These are phyloP conservation scores for Lycodopsis pacificus DNA, from an alignment of 2,797 vertebrate species.

Conservation along the genomic window DNA sequence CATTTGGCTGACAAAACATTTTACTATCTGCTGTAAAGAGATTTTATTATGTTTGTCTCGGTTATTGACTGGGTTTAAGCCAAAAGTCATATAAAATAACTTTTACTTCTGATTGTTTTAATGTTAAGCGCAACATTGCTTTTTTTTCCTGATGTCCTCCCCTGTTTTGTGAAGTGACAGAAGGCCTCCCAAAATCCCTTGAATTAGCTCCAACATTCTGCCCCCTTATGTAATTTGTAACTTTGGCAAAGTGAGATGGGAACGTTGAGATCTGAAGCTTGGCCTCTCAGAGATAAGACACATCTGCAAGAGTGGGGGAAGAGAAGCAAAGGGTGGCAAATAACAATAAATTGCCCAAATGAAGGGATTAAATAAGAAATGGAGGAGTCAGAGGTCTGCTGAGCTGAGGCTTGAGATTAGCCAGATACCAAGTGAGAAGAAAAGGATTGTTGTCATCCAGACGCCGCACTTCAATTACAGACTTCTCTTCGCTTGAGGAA, in stretches of 20 bases:
- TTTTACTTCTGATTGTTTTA: slow-evolving; percentile 24
- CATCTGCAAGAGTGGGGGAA: slow-evolving; percentile 59
- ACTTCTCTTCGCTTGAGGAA: slow-evolving; percentile 46
- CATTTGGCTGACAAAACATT: slow-evolving; percentile 50
- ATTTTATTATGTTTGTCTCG: slow-evolving; percentile 34
- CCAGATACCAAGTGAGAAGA: slow-evolving; percentile 73
- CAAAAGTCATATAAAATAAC: slow-evolving; percentile 35
- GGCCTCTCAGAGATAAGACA: slow-evolving; percentile 68
- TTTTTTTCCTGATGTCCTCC: slow-evolving; percentile 2
- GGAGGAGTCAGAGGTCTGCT: slow-evolving; percentile 65
- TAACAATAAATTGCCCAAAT: slow-evolving; percentile 59
- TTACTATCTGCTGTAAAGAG: slow-evolving; percentile 54
- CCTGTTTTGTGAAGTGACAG: slow-evolving; percentile 45
- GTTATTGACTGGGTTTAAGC: slow-evolving; percentile 24
- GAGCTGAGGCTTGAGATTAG: slow-evolving; percentile 74
- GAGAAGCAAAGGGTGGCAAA: slow-evolving; percentile 54
- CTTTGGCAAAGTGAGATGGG: slow-evolving; percentile 49
- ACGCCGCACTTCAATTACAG: slow-evolving; percentile 60
- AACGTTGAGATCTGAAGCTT: slow-evolving; percentile 52
- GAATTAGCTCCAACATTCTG: slow-evolving; percentile 47
- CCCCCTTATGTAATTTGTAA: slow-evolving; percentile 67
- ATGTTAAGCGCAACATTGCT: slow-evolving; percentile 3
- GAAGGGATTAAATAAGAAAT: slow-evolving; percentile 66
- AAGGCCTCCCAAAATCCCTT: slow-evolving; percentile 47
- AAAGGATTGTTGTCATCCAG: slow-evolving; percentile 65